Conservation (phyloP, 2,797 vertebrate genomes). For the Avahi laniger region DNA sequence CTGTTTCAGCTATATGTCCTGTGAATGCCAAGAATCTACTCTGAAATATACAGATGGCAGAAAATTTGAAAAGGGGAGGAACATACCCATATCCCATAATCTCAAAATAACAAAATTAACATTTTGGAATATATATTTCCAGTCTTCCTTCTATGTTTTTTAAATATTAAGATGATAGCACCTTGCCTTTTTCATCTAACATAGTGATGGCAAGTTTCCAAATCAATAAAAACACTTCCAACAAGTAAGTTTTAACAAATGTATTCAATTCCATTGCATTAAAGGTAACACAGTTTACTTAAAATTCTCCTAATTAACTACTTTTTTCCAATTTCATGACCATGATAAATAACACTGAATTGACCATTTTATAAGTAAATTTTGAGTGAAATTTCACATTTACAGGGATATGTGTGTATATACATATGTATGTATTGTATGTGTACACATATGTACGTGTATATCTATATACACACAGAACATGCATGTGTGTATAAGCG, state of each 20-base stretch:
- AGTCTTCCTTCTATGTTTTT: not conserved
- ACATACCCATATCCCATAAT: not conserved
- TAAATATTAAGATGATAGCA: not conserved
- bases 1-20: not conserved
- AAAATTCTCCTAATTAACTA: not conserved
- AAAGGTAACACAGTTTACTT: not conserved
- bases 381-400: constrained; percentile 8
- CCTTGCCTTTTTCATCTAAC: not conserved
- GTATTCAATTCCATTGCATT: not conserved
- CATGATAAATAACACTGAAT: not conserved
- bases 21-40: not conserved
- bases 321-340: not conserved
- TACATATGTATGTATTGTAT: not conserved
- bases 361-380: not conserved
- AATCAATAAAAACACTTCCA: not conserved
- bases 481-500: too few relatives aligned
- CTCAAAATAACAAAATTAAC: not conserved
- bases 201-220: not conserved
- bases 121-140: not conserved
- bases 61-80: not conserved
- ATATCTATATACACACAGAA: not conserved
- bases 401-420: not conserved
- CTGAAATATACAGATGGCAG: not conserved
- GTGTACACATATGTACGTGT: too few relatives aligned
- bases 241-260: not conserved